Percentiles rank a stretch among this genome's conserved stretches.
phyloP scores from a whole-genome alignment of 2,888 invertebrate species.

The Caenorhabditis virilis region DNA sequence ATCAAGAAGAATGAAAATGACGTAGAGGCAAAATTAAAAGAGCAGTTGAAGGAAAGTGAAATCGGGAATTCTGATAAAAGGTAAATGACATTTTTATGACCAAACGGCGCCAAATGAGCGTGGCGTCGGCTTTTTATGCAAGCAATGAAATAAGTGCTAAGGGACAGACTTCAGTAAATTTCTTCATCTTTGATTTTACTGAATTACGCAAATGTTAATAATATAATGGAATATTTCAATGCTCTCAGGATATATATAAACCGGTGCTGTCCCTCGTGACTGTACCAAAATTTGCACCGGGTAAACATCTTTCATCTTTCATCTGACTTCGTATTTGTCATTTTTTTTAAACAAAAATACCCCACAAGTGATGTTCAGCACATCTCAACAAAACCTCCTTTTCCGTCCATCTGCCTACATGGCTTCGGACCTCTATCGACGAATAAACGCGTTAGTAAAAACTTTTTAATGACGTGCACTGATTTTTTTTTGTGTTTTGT shows the following conservation, averaged over 20 bases:
- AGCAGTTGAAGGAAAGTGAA: constrained; percentile 23
- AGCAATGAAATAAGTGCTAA: no score
- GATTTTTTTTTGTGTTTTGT: constrained; percentile 16
- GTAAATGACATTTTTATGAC: constrained; percentile 5
- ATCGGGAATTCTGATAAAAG: constrained; percentile 15
- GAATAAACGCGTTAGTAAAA: constrained; percentile 40
- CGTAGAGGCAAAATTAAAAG: constrained; percentile 27
- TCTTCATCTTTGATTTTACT: no score
- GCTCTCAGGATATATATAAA: no score
- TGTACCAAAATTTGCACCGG: no score
- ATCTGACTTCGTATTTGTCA: no score
- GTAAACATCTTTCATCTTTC: no score
- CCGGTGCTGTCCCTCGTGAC: no score
- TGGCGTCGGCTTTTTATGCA: constrained; percentile 10
- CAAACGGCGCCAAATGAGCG: background rate
- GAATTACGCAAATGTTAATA: no score
- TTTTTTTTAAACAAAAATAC: no score
- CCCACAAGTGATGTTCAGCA: constrained; percentile 32
- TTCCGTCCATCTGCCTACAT: constrained; percentile 39
- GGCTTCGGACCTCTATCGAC: constrained; percentile 37
- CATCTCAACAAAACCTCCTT: constrained; percentile 36
- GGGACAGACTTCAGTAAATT: no score
- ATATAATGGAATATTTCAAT: no score
- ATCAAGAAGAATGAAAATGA: constrained; percentile 23
- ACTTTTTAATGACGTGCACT: background rate